Conservation (phyloP, 1,140 invertebrate species). For the Lethocerus indicus region DNA sequence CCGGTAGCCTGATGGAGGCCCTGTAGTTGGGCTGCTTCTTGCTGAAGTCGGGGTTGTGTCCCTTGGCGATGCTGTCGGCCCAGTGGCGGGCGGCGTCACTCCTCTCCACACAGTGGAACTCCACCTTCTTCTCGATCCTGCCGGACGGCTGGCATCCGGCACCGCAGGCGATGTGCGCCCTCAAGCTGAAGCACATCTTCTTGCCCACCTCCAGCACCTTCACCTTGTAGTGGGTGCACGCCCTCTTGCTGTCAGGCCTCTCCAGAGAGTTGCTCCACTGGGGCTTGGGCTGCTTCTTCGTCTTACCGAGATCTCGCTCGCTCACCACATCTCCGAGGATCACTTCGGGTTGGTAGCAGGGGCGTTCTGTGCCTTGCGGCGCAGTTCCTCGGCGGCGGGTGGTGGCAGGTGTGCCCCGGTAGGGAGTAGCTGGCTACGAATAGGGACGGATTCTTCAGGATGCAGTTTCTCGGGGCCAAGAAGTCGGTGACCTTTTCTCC, state of each 20-base stretch:
- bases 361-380: conserved; percentile 18
- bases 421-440: conserved; percentile 38
- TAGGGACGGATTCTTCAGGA: conserved; percentile 27
- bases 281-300: conserved; percentile 16
- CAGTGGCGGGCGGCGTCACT: conserved; percentile 24
- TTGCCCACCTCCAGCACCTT: conserved; percentile 21
- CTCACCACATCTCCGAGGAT: conserved; percentile 13
- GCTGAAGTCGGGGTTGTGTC: conserved; percentile 29
- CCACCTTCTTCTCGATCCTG: conserved; percentile 23
- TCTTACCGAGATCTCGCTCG: conserved; percentile 8
- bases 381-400: conserved; percentile 23
- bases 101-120: conserved; percentile 32
- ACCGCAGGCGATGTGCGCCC: conserved; percentile 29
- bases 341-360: conserved; percentile 23
- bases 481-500: conserved; percentile 36
- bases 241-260: not conserved
- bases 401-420: conserved; percentile 24
- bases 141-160: conserved; percentile 22
- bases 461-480: conserved; percentile 33
- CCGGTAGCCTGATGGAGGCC: conserved; percentile 10
- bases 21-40: conserved; percentile 11
- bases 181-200: conserved; percentile 35
- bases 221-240: conserved; percentile 13
- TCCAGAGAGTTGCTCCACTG: not conserved
- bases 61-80: conserved; percentile 31